Evolutionary conservation across 2,888 invertebrate species (phyloP).

Genomic region (Drosophila fungiperda): DNA sequence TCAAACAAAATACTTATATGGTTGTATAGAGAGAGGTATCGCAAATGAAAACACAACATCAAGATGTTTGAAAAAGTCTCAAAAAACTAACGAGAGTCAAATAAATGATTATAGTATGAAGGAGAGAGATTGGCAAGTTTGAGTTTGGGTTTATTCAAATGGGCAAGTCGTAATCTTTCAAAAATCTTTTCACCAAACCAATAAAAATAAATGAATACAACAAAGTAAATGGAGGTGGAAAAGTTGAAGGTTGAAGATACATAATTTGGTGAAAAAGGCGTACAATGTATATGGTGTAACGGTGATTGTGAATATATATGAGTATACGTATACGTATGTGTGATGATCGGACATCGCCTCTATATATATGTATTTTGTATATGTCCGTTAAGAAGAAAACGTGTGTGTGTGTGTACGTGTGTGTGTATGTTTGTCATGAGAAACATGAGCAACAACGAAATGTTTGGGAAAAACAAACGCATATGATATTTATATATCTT

Average conservation of each 20-base stretch:
- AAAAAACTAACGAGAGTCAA: slow-evolving; percentile 74
- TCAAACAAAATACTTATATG: slow-evolving; percentile 47
- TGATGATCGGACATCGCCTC: slow-evolving; percentile 46
- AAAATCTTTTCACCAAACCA: slow-evolving; percentile 19
- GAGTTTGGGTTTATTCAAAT: slow-evolving; percentile 36
- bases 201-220: slow-evolving; percentile 29
- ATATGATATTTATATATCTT: slow-evolving; percentile 32
- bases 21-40: slow-evolving; percentile 50
- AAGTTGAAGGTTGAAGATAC: slow-evolving; percentile 38
- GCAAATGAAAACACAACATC: slow-evolving; percentile 83
- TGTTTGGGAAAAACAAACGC: slow-evolving; percentile 51
- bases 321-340: slow-evolving; percentile 45
- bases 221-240: slow-evolving; percentile 46
- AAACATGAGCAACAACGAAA: slow-evolving; percentile 46
- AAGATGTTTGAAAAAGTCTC: slow-evolving; percentile 81
- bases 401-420: slow-evolving; percentile 8
- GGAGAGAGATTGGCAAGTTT: slow-evolving; percentile 27
- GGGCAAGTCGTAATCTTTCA: slow-evolving; percentile 27
- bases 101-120: slow-evolving; percentile 46
- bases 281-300: slow-evolving; percentile 60
- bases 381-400: slow-evolving; percentile 39
- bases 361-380: slow-evolving; percentile 21
- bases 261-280: slow-evolving; percentile 59
- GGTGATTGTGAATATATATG: slow-evolving; percentile 51
- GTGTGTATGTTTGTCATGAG: slow-evolving; percentile 12